Base-by-base conservation (phyloP, 2,113 vertebrate species). In the Brienomyrus longianalis region DNA sequence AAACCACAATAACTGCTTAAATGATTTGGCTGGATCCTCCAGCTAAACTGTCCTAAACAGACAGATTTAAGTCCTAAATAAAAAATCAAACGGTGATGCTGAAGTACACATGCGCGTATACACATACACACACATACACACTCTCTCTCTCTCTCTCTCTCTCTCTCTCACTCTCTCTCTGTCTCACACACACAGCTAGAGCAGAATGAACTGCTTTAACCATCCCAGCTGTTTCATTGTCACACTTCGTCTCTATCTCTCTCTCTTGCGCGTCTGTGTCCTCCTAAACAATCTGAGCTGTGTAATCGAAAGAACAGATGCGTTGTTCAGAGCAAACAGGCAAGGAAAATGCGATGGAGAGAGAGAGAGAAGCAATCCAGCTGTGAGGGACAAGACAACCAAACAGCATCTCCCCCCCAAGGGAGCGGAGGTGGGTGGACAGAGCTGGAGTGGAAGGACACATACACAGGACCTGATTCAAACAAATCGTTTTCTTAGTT, bases 171-270 rank as follows among this genome's bases (percentile, higher is more conserved):
- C 54, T 56, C 54, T 56, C 19, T 56, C 54, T 21, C 19, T 56
- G 5, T 56, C 19, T 21, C 54, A 23, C 89, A 87, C 31, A 83
- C 52, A 87, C 83, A 74, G 84, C 93, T 93, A 94, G 90, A 93
- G 87, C 91, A 91, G 95, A 94, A 95, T 94, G 92, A 95, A 96
- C 94, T 96, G 94, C 93, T 93, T 93, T 94, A 95, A 93, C 92
- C 90, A 91, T 91, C 92, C 94, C 95, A 96, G 96, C 94, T 96
- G 96, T 96, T 96, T 95, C 94, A 95, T 95, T 96, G 95, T 96
- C 94, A 92, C 90, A 90, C 31, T 90, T 92, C 91, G 93, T 93
- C 93, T 95, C 93, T 92, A 91, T 94, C 93, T 94, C 93, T 66
- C 83, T 47, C 56, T 51, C 90, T 51, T 19, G 80, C 88, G 88